phyloP scores from a whole-genome alignment of 2,888 invertebrate genomes.

The Arge pagana region DNA sequence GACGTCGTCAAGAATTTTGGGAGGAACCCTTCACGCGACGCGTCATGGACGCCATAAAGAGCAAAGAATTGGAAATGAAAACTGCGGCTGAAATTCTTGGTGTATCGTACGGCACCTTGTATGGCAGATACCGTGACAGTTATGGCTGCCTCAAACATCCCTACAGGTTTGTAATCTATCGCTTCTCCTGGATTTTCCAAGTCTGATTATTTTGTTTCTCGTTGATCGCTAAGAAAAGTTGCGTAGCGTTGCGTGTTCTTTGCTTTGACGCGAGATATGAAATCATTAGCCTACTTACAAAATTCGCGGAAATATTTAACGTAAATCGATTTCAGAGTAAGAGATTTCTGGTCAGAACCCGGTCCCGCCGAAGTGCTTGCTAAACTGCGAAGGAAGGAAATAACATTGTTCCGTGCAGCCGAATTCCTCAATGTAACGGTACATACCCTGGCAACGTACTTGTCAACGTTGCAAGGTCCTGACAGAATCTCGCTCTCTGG shows the following conservation, averaged over 20 bases:
- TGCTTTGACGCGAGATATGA: no score
- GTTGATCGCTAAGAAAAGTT: no score
- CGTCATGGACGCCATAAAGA: conserved; percentile 87
- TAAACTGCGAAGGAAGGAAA: conserved; percentile 73
- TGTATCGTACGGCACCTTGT: conserved; percentile 88
- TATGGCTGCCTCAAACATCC: conserved; percentile 88
- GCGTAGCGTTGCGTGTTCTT: no score
- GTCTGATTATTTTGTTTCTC: no score
- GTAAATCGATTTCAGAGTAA: conserved; percentile 63
- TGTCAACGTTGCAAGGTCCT: conserved; percentile 64
- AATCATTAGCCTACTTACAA: no score
- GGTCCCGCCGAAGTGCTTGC: conserved; percentile 75
- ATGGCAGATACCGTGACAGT: conserved; percentile 86
- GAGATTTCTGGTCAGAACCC: conserved; percentile 80
- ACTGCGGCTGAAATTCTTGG: conserved; percentile 88
- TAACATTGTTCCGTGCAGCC: conserved; percentile 74
- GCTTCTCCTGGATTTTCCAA: no score
- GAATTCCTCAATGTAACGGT: conserved; percentile 78
- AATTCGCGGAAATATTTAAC: no score
- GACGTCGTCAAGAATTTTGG: conserved; percentile 89
- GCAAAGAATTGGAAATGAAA: conserved; percentile 92
- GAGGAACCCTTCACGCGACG: conserved; percentile 88
- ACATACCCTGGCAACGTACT: conserved; percentile 73
- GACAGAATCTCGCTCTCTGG: conserved; percentile 59
- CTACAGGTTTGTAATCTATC: conserved; percentile 67